Evolutionary conservation across 2,888 invertebrate genomes (phyloP).

Genomic region (Rambutsinella grinnellia): DNA sequence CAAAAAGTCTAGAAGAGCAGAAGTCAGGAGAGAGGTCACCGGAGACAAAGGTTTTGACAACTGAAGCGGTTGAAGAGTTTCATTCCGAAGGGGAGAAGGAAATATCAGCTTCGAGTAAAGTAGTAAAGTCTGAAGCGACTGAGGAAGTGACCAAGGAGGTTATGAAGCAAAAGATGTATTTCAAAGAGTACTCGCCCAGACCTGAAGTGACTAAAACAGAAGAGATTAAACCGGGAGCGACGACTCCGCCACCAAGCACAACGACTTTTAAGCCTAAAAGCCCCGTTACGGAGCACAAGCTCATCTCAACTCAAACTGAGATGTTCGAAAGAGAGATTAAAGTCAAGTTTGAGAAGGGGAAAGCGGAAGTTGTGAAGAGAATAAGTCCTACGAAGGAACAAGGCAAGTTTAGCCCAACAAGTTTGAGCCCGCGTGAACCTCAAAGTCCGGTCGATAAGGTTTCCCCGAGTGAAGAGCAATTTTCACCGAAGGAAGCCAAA

Average conservation of each 20-base stretch:
- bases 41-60: constrained; percentile 60
- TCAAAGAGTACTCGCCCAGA: constrained; percentile 52
- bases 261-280: constrained; percentile 62
- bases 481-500: constrained; percentile 40
- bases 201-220: constrained; percentile 43
- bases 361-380: constrained; percentile 43
- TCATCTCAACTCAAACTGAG: constrained; percentile 46
- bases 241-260: constrained; percentile 58
- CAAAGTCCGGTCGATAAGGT: constrained; percentile 15
- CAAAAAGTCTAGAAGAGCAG: constrained; percentile 38
- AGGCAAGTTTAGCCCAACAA: not conserved
- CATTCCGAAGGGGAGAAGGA: constrained; percentile 7
- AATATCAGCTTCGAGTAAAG: constrained; percentile 15
- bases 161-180: constrained; percentile 56
- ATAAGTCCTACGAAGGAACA: constrained; percentile 53
- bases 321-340: constrained; percentile 61
- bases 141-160: constrained; percentile 13
- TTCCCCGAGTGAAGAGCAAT: constrained; percentile 37
- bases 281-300: constrained; percentile 58
- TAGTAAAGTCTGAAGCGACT: constrained; percentile 9
- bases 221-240: constrained; percentile 39
- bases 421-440: constrained; percentile 34
- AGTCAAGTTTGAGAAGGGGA: constrained; percentile 57
- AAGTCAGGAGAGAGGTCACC: constrained; percentile 48
- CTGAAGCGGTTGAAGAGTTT: constrained; percentile 49